phyloP scores from a whole-genome alignment of 2,888 invertebrate genomes.

The Nudaria mundana region DNA sequence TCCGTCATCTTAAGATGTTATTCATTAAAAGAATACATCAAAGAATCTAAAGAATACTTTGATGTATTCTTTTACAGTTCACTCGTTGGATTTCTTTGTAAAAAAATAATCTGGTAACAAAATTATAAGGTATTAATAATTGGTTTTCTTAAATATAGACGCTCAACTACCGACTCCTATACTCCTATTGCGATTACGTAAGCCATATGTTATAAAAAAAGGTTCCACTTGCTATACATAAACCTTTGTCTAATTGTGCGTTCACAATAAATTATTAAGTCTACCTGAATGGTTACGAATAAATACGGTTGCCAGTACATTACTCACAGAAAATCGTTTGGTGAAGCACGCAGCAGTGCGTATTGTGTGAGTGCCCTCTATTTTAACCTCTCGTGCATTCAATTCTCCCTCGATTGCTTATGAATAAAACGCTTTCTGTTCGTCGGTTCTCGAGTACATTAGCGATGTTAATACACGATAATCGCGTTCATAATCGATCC shows the following conservation, averaged over 20 bases:
- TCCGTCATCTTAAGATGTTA: too few relatives aligned
- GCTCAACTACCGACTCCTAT: conserved; percentile 16
- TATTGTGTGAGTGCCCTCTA: conserved; percentile 41
- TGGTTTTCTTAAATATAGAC: too few relatives aligned
- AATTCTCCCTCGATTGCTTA: conserved; percentile 45
- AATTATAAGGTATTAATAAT: too few relatives aligned
- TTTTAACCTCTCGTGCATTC: conserved; percentile 50
- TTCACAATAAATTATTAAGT: conserved; percentile 26
- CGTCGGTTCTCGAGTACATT: conserved; percentile 58
- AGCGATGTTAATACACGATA: conserved; percentile 70
- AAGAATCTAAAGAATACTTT: too few relatives aligned
- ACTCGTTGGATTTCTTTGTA: too few relatives aligned
- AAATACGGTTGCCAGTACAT: conserved; percentile 30
- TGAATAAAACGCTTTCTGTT: conserved; percentile 60
- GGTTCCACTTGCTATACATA: conserved; percentile 16
- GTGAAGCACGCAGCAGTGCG: conserved; percentile 12
- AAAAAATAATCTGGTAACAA: neutral
- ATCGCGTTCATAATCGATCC: conserved; percentile 63
- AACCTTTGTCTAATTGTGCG: conserved; percentile 28
- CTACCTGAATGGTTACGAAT: conserved; percentile 19
- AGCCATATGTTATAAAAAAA: conserved; percentile 12
- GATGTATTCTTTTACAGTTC: too few relatives aligned
- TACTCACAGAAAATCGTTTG: conserved; percentile 26
- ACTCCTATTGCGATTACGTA: too few relatives aligned
- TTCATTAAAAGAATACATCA: too few relatives aligned